Percentiles rank a stretch among this genome's conserved stretches.
Evolutionary conservation across 1,140 invertebrate genomes (phyloP).

Genomic region (Andricus grossulariae): DNA sequence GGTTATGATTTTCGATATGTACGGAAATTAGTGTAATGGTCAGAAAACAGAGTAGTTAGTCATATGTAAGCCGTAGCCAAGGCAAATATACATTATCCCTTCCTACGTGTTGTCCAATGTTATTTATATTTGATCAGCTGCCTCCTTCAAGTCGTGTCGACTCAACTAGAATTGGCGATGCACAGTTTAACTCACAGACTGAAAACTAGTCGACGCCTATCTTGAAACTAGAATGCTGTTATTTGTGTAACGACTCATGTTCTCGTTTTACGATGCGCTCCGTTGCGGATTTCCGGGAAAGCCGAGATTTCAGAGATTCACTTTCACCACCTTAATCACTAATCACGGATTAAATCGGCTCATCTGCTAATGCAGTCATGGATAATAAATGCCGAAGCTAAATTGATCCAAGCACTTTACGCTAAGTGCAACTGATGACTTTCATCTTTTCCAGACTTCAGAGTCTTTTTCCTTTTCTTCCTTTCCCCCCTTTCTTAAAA

Average conservation of each 20-base stretch:
- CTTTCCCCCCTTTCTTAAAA: no score
- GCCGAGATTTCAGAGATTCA: neutral
- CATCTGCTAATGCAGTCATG: neutral
- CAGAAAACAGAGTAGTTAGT: neutral
- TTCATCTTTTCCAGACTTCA: no score
- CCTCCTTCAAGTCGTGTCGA: constrained; percentile 46
- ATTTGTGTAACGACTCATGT: neutral
- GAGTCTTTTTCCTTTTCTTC: no score
- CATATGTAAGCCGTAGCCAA: constrained; percentile 53
- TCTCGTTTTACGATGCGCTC: neutral
- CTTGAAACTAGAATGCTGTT: neutral
- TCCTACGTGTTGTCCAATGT: constrained; percentile 54
- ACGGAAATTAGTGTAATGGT: neutral
- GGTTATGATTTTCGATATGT: no score
- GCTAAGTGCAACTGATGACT: no score
- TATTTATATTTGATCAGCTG: constrained; percentile 70
- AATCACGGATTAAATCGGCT: neutral
- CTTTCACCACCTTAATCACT: neutral
- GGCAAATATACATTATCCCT: constrained; percentile 66
- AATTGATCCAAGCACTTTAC: neutral
- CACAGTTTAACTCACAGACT: neutral
- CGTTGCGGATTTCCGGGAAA: neutral
- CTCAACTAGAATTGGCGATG: constrained; percentile 32
- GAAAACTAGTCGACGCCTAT: constrained; percentile 13
- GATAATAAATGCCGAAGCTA: neutral